A percentile compares a stretch with the other conserved stretches of the same genome.
phyloP scores from a whole-genome alignment of 2,113 vertebrate genomes.

The Eclectus roratus region DNA sequence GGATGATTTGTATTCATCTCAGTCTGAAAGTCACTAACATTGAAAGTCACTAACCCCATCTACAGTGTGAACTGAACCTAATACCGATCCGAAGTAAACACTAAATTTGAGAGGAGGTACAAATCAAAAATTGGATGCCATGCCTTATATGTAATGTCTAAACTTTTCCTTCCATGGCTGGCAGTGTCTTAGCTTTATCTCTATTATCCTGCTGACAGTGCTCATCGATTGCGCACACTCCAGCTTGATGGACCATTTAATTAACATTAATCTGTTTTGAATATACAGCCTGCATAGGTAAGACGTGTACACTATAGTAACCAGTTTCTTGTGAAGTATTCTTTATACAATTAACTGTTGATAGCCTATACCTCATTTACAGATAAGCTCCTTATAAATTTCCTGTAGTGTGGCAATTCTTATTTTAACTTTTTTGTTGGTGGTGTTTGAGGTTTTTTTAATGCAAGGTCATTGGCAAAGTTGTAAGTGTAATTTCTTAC shows the following conservation, averaged over 20 bases:
- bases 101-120: background rate
- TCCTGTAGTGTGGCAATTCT: background rate
- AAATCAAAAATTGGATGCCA: background rate
- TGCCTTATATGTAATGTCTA: background rate
- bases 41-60: background rate
- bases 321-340: background rate
- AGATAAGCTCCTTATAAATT: slow-evolving; percentile 1
- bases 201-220: slow-evolving; percentile 51
- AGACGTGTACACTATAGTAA: background rate
- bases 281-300: slow-evolving; percentile 40
- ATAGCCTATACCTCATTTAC: slow-evolving; percentile 9
- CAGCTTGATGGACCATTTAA: slow-evolving; percentile 62
- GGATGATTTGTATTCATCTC: background rate
- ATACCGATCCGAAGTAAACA: background rate
- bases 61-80: background rate
- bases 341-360: slow-evolving; percentile 19
- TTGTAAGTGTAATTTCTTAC: background rate
- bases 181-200: slow-evolving; percentile 55
- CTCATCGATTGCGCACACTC: slow-evolving; percentile 41
- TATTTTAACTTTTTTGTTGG: background rate
- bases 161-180: slow-evolving; percentile 7
- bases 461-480: background rate
- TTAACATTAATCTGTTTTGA: slow-evolving; percentile 67
- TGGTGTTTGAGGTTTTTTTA: background rate
- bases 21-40: background rate